phyloP scores from a whole-genome alignment of 2,113 vertebrate genomes.

The Pterocles burchelli region DNA sequence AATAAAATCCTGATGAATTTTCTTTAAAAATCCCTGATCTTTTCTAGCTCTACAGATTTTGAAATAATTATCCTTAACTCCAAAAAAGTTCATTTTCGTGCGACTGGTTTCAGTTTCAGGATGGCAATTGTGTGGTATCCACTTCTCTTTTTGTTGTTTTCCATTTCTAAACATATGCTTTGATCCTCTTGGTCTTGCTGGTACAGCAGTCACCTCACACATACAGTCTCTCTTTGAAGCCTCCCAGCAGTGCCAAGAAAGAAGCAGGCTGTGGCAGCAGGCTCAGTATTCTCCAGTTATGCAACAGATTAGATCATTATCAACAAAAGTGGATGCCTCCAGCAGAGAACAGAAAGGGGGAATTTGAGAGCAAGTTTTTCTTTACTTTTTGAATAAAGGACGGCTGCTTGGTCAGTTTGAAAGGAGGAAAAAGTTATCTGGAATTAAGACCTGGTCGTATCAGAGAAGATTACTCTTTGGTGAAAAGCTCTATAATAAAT shows the following conservation, averaged over 20 bases:
- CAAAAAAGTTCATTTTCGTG: not conserved
- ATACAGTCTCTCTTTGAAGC: slow-evolving; percentile 43
- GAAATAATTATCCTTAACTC: not conserved
- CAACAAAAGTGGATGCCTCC: slow-evolving; percentile 55
- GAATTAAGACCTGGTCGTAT: not conserved
- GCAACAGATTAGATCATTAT: slow-evolving; percentile 66
- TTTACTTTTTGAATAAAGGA: not conserved
- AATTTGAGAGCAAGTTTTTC: not conserved
- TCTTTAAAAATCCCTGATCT: not conserved
- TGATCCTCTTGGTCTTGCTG: slow-evolving; percentile 44
- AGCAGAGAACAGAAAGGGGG: slow-evolving; percentile 14
- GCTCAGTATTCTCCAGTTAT: slow-evolving; percentile 38
- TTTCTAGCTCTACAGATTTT: not conserved
- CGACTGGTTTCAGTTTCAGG: slow-evolving; percentile 34
- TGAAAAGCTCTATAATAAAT: not conserved
- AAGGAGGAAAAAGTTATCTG: not conserved
- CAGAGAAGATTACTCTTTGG: not conserved
- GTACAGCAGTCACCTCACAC: slow-evolving; percentile 41
- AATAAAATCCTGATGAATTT: not conserved
- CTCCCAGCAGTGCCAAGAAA: slow-evolving; percentile 52
- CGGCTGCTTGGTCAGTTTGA: not conserved
- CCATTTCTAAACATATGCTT: slow-evolving; percentile 32
- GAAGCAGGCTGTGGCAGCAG: slow-evolving; percentile 48
- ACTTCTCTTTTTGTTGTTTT: slow-evolving; percentile 46
- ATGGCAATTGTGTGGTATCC: not conserved